Percentiles rank a stretch among this genome's conserved stretches.
Conservation (phyloP, 2,888 invertebrate species). For the Norana najaformis region DNA sequence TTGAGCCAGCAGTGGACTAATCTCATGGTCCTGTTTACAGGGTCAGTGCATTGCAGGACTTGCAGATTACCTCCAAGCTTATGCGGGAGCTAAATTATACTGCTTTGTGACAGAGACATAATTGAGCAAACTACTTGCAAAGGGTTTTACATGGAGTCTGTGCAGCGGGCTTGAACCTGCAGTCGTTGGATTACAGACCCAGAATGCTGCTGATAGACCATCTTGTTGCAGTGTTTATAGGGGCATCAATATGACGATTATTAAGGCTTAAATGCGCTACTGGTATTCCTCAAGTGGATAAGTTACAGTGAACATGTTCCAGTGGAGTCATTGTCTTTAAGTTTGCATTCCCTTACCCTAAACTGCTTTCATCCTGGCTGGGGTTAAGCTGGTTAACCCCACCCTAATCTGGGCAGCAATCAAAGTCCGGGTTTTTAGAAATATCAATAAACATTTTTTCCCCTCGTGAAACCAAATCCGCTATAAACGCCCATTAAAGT, state of each 20-base stretch:
- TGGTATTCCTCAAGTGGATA: neutral
- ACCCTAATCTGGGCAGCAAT: slow-evolving; percentile 5
- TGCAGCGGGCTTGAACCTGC: neutral
- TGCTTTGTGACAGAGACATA: neutral
- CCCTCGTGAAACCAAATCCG: neutral
- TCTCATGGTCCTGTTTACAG: too few species aligned
- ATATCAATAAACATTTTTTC: neutral
- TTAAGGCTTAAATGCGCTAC: neutral
- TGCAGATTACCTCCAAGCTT: neutral
- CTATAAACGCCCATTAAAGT: neutral
- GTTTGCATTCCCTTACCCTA: neutral
- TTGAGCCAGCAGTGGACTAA: neutral
- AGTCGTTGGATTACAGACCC: neutral
- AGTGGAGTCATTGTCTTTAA: neutral
- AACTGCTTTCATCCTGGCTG: slow-evolving; percentile 2
- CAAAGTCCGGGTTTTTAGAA: neutral
- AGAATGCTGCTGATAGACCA: neutral
- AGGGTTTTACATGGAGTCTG: neutral
- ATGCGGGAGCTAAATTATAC: neutral
- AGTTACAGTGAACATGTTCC: neutral
- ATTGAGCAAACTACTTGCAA: neutral
- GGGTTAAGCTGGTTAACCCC: neutral
- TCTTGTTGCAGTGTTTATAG: too few species aligned
- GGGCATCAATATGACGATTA: neutral
- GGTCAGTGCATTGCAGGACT: neutral